Evolutionary conservation across 2,888 invertebrate genomes (phyloP).

Genomic region (Antheraea yamamai): DNA sequence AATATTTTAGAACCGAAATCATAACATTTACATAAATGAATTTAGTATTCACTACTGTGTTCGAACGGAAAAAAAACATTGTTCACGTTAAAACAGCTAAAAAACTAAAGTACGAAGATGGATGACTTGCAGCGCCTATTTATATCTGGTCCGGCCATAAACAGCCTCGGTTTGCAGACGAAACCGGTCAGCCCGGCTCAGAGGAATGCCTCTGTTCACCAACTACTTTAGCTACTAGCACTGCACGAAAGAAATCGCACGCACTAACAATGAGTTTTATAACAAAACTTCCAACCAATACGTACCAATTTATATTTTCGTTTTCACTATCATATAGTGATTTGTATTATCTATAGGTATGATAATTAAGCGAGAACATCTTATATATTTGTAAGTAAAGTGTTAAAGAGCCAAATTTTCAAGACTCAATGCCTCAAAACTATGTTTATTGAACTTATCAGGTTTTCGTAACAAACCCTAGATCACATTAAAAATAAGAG

Average conservation of each 20-base stretch:
- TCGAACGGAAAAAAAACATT: slow-evolving; percentile 17
- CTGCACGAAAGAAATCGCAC: slow-evolving; percentile 52
- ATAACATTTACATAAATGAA: slow-evolving; percentile 12
- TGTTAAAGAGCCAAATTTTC: too few species aligned
- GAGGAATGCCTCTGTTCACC: slow-evolving; percentile 74
- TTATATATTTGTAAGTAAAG: not conserved
- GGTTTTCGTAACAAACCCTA: too few species aligned
- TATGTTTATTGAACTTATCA: too few species aligned
- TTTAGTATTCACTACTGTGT: slow-evolving; percentile 12
- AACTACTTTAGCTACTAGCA: slow-evolving; percentile 60
- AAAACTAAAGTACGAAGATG: slow-evolving; percentile 69
- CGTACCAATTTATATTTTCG: slow-evolving; percentile 39
- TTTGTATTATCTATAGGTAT: slow-evolving; percentile 34
- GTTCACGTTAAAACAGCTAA: slow-evolving; percentile 30
- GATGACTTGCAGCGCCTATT: slow-evolving; percentile 74
- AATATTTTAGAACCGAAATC: slow-evolving; percentile 5
- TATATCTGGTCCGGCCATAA: slow-evolving; percentile 78
- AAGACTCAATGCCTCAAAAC: too few species aligned
- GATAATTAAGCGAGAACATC: slow-evolving; percentile 25
- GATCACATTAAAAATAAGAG: too few species aligned
- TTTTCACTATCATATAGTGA: slow-evolving; percentile 13
- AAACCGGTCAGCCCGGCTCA: slow-evolving; percentile 73
- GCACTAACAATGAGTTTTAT: slow-evolving; percentile 66
- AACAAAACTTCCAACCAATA: slow-evolving; percentile 40
- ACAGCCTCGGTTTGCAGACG: slow-evolving; percentile 55